Evolutionary conservation across 2,797 vertebrate species (phyloP), one percentile per base, ranked within the genome.

Genomic region (Synanceia verrucosa): DNA sequence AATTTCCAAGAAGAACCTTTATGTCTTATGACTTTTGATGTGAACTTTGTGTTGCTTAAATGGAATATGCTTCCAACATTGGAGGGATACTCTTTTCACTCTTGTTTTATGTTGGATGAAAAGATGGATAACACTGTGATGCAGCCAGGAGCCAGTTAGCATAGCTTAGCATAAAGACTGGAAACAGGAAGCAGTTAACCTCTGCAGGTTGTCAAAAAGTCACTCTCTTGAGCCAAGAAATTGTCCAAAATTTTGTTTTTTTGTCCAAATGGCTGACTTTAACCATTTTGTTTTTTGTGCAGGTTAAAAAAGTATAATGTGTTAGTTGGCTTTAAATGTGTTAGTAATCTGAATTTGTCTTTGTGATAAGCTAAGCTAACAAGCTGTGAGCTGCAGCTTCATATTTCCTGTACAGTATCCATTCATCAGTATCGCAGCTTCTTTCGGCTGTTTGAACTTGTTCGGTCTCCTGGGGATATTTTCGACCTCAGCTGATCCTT

Each of bases 401-500:
- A 8, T 21, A 33, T 33, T 62, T n/a, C 46, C n/a, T 4, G 4
- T 18, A 43, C n/a, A 47, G 46, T 2, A n/a, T n/a, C n/a, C n/a
- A n/a, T n/a, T n/a, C n/a, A n/a, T 53, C 18, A 26, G 29, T 73
- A 43, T 11, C 31, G 36, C 28, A 48, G 36, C 58, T 51, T 34
- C 31, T 31, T 64, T 60, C 34, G 60, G 18, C 51, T 43, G 24
- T 37, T 31, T 58, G 55, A 61, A 50, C 31, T 71, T 19, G 33
- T 53, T 69, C 47, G 18, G 57, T 67, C 46, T 48, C 23, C 14
- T 24, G 11, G 31, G 37, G 47, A 56, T 37, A 34, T 34, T 24
- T 70, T n/a, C 44, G 23, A 41, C 62, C 53, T 24, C 52, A 67
- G 55, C 41, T 41, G 10, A 64, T 65, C 63, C 48, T 68, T 31